Base-by-base conservation (phyloP, 2,797 vertebrate species). In the Poliocrania exsul region DNA sequence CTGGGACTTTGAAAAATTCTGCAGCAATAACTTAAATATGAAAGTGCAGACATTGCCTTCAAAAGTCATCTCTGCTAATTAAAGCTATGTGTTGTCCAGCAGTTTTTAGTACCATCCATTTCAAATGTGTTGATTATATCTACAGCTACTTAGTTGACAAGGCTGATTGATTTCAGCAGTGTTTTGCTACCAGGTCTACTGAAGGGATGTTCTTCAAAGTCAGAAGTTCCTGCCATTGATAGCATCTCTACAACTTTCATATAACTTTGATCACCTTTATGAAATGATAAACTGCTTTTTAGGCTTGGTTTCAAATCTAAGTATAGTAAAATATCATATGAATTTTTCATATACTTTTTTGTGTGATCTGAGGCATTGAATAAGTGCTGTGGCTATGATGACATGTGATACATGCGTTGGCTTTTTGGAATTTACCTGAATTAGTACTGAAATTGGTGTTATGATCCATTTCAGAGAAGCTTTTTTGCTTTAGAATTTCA, bases 381-480 rank as follows among this genome's bases (percentile, higher is more conserved):
- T 58, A 82, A 90, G 71, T 56, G 10, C 44, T 46, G 62, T 62
- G 56, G 47, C 24, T 79, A 16, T 42, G 42, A 24, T 65, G 29
- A 8, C 51, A 19, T 7, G 5, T 0, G 0, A 20, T 35, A 8
- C 1, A 3, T 21, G 35, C 7, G 11, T 16, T 65, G 60, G n/a
- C 33, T 73, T 81, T 29, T 16, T 56, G 47, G 56, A 35, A 47
- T 21, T 73, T 57, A 42, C 33, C 42, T 51, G 29, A 71, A 33
- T 37, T 71, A 37, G 18, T 64, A 35, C 35, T 56, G 24, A 65
- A 65, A 42, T 7, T 58, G 16, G 5, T 51, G 21, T 6, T 62
- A 35, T 33, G 25, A 50, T 37, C 31, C 3, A 10, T 89, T 80
- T 54, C 25, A 62, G 54, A 49, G 25, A 75, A 83, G 15, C 16